These are phyloP conservation scores for Philonicus albiceps DNA, from an alignment of 2,888 invertebrate species.

Conservation along the genomic window DNA sequence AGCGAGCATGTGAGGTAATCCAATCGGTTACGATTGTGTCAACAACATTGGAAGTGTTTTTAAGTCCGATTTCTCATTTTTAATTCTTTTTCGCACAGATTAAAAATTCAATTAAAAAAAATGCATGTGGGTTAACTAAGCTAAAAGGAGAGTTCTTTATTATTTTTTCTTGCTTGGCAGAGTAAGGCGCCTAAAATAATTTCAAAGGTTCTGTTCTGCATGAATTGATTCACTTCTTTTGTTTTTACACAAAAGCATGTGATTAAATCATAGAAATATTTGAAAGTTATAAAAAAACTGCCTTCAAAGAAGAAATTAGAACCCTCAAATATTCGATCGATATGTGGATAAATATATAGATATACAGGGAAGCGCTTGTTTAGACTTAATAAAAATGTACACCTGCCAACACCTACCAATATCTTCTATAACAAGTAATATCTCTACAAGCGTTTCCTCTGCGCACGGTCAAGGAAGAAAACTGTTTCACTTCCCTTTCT, in stretches of 20 bases:
- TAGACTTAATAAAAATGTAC: not conserved
- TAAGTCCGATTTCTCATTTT: no score
- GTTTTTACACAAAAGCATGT: not conserved
- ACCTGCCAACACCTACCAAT: not conserved
- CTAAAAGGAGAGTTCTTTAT: no score
- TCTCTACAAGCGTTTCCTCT: constrained; percentile 25
- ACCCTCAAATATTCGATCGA: not conserved
- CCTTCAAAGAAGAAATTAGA: not conserved
- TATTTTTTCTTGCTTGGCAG: no score
- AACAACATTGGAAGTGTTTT: no score
- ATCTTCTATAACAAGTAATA: not conserved
- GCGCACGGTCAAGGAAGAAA: not conserved
- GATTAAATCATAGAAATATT: not conserved
- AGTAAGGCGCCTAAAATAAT: not conserved
- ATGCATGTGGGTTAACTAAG: no score
- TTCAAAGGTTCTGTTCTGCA: not conserved
- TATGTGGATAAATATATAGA: not conserved
- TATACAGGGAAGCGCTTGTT: constrained; percentile 5
- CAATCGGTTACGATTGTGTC: no score
- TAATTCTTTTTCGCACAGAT: no score
- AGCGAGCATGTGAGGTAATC: no score
- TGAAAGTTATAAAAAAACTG: not conserved
- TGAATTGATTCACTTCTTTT: not conserved
- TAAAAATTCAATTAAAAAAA: no score
- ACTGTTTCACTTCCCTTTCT: not conserved